These are phyloP conservation scores for Sebastes oblongus DNA, from an alignment of 2,797 vertebrate species.

Conservation along the genomic window DNA sequence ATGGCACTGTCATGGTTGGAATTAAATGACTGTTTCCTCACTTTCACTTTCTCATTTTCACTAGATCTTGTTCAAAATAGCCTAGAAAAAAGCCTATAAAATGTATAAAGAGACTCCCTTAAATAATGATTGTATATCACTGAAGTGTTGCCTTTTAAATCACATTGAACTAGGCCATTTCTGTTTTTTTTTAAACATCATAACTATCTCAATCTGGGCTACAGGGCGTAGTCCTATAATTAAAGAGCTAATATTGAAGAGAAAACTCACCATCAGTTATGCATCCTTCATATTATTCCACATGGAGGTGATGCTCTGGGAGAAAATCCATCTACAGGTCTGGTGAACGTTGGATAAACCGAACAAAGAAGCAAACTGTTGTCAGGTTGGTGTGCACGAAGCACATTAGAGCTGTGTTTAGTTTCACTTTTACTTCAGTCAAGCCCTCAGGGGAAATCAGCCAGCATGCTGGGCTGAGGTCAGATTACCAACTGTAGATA, in stretches of 20 bases:
- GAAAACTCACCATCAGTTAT: conserved; percentile 25
- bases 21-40: neutral
- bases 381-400: accelerated
- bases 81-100: neutral
- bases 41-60: neutral
- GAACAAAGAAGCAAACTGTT: neutral
- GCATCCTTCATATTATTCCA: neutral
- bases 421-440: conserved; percentile 53
- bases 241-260: neutral
- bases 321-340: neutral
- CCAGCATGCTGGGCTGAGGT: neutral
- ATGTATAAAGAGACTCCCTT: too few relatives aligned
- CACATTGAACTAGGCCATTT: neutral
- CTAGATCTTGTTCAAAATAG: neutral
- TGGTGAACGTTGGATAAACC: accelerated
- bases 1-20: neutral
- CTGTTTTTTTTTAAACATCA: neutral
- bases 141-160: neutral
- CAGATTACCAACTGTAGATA: neutral
- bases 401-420: too few relatives aligned
- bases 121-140: neutral
- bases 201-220: too few relatives aligned
- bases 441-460: neutral
- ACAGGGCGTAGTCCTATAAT: neutral
- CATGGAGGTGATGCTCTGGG: accelerated